A percentile compares a stretch with the other conserved stretches of the same genome.
Evolutionary conservation across 2,113 vertebrate species (phyloP).

Genomic region (Erpornis zantholeuca): DNA sequence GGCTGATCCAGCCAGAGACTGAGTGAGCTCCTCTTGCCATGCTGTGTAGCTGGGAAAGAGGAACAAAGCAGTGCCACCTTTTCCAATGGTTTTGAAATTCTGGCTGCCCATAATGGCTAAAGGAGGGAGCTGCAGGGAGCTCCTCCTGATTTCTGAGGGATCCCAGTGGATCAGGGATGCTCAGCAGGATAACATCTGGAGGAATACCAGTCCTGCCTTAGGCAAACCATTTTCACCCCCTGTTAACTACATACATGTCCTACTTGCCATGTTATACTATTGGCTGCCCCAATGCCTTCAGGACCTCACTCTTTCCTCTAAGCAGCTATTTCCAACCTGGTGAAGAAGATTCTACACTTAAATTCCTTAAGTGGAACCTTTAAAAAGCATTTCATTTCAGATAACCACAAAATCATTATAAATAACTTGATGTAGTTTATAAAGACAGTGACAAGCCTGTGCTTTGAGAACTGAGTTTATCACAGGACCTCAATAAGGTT

Average conservation of each 20-base stretch:
- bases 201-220: background rate
- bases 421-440: background rate
- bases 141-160: background rate
- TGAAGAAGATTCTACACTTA: background rate
- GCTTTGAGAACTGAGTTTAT: background rate
- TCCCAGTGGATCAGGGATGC: background rate
- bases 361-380: background rate
- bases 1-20: background rate
- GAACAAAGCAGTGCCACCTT: background rate
- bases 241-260: background rate
- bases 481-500: accelerated
- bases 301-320: background rate
- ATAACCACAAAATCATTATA: background rate
- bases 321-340: background rate
- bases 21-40: background rate
- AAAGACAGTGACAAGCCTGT: background rate
- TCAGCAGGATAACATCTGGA: background rate
- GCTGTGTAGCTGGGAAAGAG: background rate
- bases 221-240: background rate
- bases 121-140: background rate
- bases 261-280: background rate
- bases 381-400: background rate
- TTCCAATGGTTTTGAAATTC: background rate
- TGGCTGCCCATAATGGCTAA: background rate
- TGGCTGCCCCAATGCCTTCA: background rate